Evolutionary conservation across 1,140 invertebrate species (phyloP).

Genomic region (Macrotrachela quadricornifera): DNA sequence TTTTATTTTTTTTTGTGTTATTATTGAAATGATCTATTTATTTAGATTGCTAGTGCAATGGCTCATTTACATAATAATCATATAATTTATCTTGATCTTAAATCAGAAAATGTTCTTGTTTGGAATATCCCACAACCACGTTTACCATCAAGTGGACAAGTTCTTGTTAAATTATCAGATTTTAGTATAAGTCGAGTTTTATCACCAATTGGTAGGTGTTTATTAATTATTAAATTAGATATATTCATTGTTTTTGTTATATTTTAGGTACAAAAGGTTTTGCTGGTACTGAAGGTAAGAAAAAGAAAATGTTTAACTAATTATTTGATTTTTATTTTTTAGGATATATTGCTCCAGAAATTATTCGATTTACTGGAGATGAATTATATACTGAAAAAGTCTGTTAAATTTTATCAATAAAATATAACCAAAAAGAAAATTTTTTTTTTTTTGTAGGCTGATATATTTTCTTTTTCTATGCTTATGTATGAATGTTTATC

Average conservation of each 20-base stretch:
- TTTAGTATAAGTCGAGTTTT: constrained; percentile 78
- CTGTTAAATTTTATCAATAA: not conserved
- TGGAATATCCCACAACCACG: constrained; percentile 65
- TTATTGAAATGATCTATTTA: too few species aligned
- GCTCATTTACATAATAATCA: constrained; percentile 80
- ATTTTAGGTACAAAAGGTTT: constrained; percentile 68
- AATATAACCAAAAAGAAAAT: too few species aligned
- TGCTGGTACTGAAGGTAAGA: constrained; percentile 47
- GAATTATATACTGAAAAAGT: constrained; percentile 95
- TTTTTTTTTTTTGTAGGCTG: constrained; percentile 41
- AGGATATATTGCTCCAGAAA: constrained; percentile 93
- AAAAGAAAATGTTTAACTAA: too few species aligned
- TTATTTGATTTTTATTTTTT: too few species aligned
- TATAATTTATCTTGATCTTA: constrained; percentile 83
- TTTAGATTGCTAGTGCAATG: constrained; percentile 63
- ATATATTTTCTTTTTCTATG: constrained; percentile 98
- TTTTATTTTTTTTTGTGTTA: constrained; percentile 4
- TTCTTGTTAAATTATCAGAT: constrained; percentile 64
- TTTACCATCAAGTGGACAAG: constrained; percentile 10
- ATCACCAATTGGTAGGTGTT: constrained; percentile 56
- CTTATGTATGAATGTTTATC: constrained; percentile 86
- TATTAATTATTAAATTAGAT: constrained; percentile 8
- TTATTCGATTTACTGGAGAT: constrained; percentile 88
- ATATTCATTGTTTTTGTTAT: constrained; percentile 18
- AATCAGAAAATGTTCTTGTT: constrained; percentile 91